Evolutionary conservation across 92 coral and sea anemone species (phyloP), one percentile per base, ranked within the genome.

Genomic region (Parazoanthus darwini): DNA sequence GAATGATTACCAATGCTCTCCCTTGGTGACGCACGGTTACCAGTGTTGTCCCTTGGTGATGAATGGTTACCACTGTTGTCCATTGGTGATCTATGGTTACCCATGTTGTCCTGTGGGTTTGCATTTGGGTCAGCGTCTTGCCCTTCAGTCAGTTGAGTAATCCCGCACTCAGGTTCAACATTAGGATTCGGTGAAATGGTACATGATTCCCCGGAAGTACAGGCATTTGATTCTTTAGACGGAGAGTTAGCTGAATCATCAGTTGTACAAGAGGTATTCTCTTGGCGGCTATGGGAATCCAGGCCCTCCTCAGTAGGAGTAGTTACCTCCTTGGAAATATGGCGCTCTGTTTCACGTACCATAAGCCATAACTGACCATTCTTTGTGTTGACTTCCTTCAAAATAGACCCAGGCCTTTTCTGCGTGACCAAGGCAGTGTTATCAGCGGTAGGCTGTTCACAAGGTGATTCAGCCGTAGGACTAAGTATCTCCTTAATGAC

Each of bases 281-380:
- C 71, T 73, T 6, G 14, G 13, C 26, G 8, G 7, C 29, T 80
- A 23, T 80, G 29, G 11, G 36, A 43, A 35, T 6, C 44, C 13
- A 58, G 1, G 37, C 2, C 56, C 48, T 42, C 22, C 37, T 77
- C 33, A 44, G 81, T 6, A 44, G 46, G 13, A 56, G 22, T 80
- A 35, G 73, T 36, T 0, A 35, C 38, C 37, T 80, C 72, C 8
- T 56, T 33, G 25, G 44, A 10, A 35, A 35, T 54, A 56, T 11
- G 67, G 14, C 29, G 71, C 16, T 26, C 68, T 26, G 54, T 35
- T 74, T n/a, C 68, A 20, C 87, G 87, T 16, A 84, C 79, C 79
- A 71, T 13, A 71, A 84, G 87, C 51, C n/a, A 48, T 22, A 84
- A 70, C 68, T 84, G 65, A 13, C 48, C 44, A 71, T 25, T 71